Base-by-base conservation (phyloP, 2,113 vertebrate species). In the Alligator sinensis region DNA sequence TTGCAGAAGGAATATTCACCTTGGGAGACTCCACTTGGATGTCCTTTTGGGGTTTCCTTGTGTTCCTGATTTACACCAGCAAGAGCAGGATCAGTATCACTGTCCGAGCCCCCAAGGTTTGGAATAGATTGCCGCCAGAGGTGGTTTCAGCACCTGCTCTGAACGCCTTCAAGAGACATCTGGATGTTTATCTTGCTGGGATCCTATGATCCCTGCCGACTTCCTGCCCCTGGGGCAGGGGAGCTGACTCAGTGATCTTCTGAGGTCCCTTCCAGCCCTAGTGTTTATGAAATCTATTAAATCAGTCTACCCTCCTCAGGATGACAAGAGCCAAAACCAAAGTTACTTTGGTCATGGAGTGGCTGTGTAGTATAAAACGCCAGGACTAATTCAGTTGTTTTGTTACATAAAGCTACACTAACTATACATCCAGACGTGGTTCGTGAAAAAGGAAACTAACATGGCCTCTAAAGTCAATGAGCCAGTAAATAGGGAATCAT, bases 381-480 rank as follows among this genome's bases (percentile, higher is more conserved):
- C 91, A 86, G 86, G 80, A 86, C 85, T 34, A 15, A 66, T 59
- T 76, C 86, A 4, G 81, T 88, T 91, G 81, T 84, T 96, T 89
- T 64, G 18, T 12, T n/a, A 34, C 55, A 89, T 24, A 82, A 18
- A 76, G 87, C 55, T 90, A 84, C 61, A 25, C 82, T 68, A 18
- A 84, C 94, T 5, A 15, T 92, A 95, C 89, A 80, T 83, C 82
- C 66, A 80, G 93, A 92, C 81, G 2, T 83, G 34, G 34, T 34
- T 34, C 34, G 86, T 28, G 64, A 84, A 79, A 88, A 82, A 83
- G 86, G 92, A 96, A 96, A 96, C 89, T 91, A 94, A 93, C 94
- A 91, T 10, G 86, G 95, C 79, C 68, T 88, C 92, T 95, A 96
- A 97, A 97, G 86, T 89, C 95, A 97, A 95, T 95, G 96, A 96